phyloP scores from a whole-genome alignment of 2,888 invertebrate species.

The Diadegma fenestrale region DNA sequence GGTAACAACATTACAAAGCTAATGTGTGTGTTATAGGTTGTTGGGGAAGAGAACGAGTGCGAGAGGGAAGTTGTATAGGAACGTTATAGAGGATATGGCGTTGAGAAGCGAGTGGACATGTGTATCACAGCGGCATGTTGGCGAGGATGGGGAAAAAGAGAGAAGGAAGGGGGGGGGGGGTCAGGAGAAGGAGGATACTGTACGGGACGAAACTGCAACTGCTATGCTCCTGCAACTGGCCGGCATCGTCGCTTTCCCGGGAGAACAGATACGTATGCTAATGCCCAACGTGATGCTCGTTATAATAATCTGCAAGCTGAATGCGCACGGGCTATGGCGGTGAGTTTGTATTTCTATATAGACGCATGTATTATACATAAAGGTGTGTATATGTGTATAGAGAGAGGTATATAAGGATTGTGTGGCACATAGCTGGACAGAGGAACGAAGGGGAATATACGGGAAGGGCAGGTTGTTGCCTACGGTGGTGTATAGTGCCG shows the following conservation, averaged over 20 bases:
- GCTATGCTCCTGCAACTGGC: constrained; percentile 58
- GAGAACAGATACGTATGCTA: constrained; percentile 82
- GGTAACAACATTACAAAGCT: constrained; percentile 39
- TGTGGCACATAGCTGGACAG: constrained; percentile 40
- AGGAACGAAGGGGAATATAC: constrained; percentile 50
- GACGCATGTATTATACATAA: constrained; percentile 36
- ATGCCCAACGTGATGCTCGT: constrained; percentile 81
- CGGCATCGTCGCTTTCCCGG: constrained; percentile 71
- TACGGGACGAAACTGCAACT: constrained; percentile 51
- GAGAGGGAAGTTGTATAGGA: constrained; percentile 15
- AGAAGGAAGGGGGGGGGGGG: background rate
- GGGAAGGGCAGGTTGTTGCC: constrained; percentile 73
- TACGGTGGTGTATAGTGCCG: constrained; percentile 71
- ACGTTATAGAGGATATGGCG: constrained; percentile 9
- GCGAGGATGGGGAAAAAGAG: constrained; percentile 19
- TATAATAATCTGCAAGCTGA: constrained; percentile 82
- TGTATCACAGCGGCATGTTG: constrained; percentile 28
- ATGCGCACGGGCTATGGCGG: constrained; percentile 72
- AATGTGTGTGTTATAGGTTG: constrained; percentile 39
- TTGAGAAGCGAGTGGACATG: constrained; percentile 25
- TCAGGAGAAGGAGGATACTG: constrained; percentile 46
- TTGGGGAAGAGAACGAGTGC: constrained; percentile 1
- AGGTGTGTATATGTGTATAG: constrained; percentile 23
- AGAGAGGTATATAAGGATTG: background rate
- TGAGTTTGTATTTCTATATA: constrained; percentile 50